Conservation (phyloP, 2,113 vertebrate species). For the Rattus rattus region DNA sequence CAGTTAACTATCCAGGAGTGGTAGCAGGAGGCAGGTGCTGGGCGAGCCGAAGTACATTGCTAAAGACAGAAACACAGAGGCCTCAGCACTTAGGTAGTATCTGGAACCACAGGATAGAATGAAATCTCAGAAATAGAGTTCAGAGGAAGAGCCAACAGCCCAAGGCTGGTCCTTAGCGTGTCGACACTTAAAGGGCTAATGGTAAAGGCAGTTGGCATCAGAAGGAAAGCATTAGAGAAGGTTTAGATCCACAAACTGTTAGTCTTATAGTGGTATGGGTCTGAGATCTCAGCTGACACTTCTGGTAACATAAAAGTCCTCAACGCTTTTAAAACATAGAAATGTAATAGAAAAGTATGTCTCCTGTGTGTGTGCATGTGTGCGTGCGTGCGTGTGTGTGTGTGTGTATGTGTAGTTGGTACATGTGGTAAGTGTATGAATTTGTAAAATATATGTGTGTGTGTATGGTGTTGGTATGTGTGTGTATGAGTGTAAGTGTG, state of each 20-base stretch:
- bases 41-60: accelerated
- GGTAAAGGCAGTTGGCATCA: not conserved
- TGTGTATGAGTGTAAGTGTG: not conserved
- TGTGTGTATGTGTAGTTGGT: not conserved
- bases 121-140: not conserved
- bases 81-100: not conserved
- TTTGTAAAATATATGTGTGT: not conserved
- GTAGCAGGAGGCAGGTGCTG: not conserved
- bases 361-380: not conserved
- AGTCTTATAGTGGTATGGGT: not conserved
- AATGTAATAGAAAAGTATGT: not conserved
- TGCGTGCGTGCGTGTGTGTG: not conserved
- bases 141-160: not conserved
- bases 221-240: not conserved
- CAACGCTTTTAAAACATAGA: not conserved
- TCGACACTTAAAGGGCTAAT: not conserved
- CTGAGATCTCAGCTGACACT: not conserved
- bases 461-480: not conserved
- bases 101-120: not conserved
- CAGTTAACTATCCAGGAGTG: not conserved
- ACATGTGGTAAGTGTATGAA: not conserved
- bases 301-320: not conserved
- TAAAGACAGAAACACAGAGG: not conserved
- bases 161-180: not conserved
- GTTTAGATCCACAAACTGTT: not conserved